Percentiles rank a stretch among this genome's conserved stretches.
Evolutionary conservation across 2,888 invertebrate genomes (phyloP).

Genomic region (Andrena minutula): DNA sequence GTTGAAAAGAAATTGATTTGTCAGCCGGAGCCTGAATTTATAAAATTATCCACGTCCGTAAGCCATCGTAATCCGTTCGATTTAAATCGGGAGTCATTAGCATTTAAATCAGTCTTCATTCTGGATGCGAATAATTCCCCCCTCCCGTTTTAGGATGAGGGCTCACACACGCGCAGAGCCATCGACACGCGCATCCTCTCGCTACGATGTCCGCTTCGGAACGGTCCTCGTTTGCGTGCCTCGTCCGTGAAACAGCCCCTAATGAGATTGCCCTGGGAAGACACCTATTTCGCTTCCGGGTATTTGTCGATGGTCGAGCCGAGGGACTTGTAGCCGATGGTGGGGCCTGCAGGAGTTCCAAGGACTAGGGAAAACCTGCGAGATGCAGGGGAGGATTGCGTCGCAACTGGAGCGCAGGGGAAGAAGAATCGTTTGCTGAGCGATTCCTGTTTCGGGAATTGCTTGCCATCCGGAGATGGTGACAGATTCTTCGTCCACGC

Average conservation of each 20-base stretch:
- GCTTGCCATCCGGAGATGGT: neutral
- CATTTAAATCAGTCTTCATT: constrained; percentile 46
- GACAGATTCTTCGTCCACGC: constrained; percentile 11
- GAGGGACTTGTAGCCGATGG: constrained; percentile 17
- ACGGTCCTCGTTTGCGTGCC: constrained; percentile 19
- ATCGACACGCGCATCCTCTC: constrained; percentile 4
- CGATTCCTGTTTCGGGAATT: constrained; percentile 51
- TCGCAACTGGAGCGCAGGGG: neutral
- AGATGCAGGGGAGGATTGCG: neutral
- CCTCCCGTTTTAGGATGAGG: constrained; percentile 3
- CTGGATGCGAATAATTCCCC: constrained; percentile 26
- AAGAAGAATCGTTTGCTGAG: constrained; percentile 52
- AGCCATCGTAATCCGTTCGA: constrained; percentile 39
- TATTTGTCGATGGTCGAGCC: constrained; percentile 41
- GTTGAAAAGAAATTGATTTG: neutral
- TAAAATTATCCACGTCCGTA: constrained; percentile 19
- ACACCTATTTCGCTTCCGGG: constrained; percentile 42
- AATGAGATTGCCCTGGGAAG: constrained; percentile 57
- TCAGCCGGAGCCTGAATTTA: neutral
- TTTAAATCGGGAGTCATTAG: constrained; percentile 38
- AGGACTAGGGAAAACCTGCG: neutral
- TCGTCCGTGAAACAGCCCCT: constrained; percentile 37
- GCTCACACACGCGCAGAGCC: neutral
- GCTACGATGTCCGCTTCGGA: neutral
- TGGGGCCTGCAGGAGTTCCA: neutral